phyloP scores from a whole-genome alignment of 2,113 vertebrate genomes.

The Albula goreensis region DNA sequence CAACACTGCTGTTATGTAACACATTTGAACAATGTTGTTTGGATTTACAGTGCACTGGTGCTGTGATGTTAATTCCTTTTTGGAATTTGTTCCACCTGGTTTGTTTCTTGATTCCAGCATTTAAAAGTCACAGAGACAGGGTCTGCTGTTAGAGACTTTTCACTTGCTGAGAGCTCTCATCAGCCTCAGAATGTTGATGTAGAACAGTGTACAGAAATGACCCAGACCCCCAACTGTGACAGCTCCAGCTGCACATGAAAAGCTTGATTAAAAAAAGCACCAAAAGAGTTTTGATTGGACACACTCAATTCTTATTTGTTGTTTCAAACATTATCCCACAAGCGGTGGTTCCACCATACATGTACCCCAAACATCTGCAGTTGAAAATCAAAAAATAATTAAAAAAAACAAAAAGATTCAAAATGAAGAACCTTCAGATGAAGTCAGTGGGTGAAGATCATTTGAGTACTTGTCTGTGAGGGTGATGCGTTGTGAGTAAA shows the following conservation, averaged over 20 bases:
- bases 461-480: conserved; percentile 14
- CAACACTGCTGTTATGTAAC: neutral
- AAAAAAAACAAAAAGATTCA: neutral
- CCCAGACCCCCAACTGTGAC: conserved; percentile 32
- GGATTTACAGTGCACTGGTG: neutral
- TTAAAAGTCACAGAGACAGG: neutral
- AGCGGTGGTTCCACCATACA: neutral
- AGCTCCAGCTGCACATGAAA: neutral
- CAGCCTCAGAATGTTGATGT: conserved; percentile 44
- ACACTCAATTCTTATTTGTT: neutral
- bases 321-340: neutral
- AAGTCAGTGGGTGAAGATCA: conserved; percentile 35
- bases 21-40: neutral
- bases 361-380: neutral
- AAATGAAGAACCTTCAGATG: neutral
- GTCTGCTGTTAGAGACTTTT: neutral
- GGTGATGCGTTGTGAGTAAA: conserved; percentile 25
- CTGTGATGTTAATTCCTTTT: neutral
- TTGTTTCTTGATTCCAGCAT: neutral
- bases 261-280: neutral
- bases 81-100: neutral
- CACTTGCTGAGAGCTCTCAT: neutral
- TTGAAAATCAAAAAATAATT: conserved; percentile 5
- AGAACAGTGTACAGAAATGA: conserved; percentile 32
- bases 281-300: neutral